Percentiles rank a stretch among this genome's conserved stretches.
These are phyloP conservation scores for Promerops cafer DNA, from an alignment of 2,113 vertebrate species.

Conservation along the genomic window DNA sequence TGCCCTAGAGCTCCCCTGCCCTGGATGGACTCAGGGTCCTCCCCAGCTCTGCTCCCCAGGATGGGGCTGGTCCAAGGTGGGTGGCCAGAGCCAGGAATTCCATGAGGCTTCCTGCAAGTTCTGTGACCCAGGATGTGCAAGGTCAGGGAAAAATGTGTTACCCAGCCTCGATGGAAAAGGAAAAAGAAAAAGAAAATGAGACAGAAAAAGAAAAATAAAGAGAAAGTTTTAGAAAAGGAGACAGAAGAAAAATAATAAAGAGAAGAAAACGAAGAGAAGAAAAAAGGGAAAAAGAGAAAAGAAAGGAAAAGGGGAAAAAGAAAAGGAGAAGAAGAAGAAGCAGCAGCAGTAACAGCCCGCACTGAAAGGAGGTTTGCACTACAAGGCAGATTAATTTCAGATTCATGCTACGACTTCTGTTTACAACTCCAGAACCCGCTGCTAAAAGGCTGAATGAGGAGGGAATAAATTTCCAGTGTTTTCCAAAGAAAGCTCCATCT, in stretches of 20 bases:
- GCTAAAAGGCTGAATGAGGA: background rate
- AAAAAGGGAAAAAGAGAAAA: background rate
- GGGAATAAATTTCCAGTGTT: background rate
- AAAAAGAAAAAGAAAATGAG: background rate
- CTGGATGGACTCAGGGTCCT: no score
- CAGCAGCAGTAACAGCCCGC: background rate
- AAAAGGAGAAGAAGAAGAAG: no score
- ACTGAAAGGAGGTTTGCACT: background rate
- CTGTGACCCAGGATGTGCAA: background rate
- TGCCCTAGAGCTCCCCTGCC: background rate
- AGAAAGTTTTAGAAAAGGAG: background rate
- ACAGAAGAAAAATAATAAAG: no score
- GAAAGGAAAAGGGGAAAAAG: rapidly evolving
- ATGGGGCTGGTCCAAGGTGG: background rate
- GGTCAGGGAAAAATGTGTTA: background rate
- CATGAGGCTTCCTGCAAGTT: background rate
- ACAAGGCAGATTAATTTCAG: background rate
- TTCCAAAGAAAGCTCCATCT: background rate
- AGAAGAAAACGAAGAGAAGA: no score
- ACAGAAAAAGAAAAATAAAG: no score
- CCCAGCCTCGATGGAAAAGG: background rate
- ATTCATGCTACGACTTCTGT: background rate
- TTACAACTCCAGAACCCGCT: background rate
- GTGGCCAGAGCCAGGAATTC: background rate
- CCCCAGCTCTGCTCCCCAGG: background rate